Conservation (phyloP, 2,888 invertebrate genomes). For the Drepanosiphum platanoidis region DNA sequence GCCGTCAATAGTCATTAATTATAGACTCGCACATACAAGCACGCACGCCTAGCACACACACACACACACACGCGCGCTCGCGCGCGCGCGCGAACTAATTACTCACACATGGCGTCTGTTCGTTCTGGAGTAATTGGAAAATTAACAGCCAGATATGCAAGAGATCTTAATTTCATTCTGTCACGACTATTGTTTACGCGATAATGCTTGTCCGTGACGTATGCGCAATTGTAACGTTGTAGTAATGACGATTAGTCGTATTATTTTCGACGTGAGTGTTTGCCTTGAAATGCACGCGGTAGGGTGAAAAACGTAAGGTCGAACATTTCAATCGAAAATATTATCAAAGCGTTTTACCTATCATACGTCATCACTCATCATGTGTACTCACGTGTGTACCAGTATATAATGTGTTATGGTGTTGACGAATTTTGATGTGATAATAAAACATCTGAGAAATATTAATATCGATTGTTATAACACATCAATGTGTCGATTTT, state of each 20-base stretch:
- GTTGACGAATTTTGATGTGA: background rate
- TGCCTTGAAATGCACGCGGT: background rate
- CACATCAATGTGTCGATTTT: background rate
- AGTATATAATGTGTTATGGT: background rate
- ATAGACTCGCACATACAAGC: background rate
- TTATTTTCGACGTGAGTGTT: background rate
- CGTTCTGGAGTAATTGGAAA: conserved; percentile 20
- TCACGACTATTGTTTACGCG: background rate
- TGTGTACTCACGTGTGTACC: background rate
- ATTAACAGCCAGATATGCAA: background rate
- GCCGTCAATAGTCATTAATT: conserved; percentile 10
- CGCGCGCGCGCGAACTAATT: background rate
- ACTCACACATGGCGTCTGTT: background rate
- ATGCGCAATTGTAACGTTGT: background rate
- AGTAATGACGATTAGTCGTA: background rate
- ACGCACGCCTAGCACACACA: background rate
- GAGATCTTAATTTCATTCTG: background rate
- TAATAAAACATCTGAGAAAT: background rate
- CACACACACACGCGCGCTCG: background rate
- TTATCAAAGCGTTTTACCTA: too few species aligned
- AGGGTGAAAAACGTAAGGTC: background rate
- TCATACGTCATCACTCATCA: too few species aligned
- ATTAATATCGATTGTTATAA: background rate
- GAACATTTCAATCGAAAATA: too few species aligned
- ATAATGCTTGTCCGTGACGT: too few species aligned